A percentile compares a stretch with the other conserved stretches of the same genome.
phyloP scores from a whole-genome alignment of 2,888 invertebrate species.

The Heliconius erato region DNA sequence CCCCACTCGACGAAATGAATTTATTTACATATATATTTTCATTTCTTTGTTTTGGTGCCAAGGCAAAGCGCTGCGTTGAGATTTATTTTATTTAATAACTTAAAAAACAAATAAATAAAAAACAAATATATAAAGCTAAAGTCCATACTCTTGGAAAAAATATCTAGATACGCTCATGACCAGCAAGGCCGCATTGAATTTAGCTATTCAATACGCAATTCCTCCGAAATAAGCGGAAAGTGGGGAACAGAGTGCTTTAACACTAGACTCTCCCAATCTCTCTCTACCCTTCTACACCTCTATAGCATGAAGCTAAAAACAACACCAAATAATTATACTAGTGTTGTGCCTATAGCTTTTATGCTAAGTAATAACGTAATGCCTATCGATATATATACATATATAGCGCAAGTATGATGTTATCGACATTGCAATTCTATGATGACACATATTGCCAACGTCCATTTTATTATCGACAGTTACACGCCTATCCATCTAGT shows the following conservation, averaged over 20 bases:
- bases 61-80: too few species aligned
- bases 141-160: too few species aligned
- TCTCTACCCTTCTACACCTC: neutral
- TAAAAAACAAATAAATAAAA: too few species aligned
- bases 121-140: too few species aligned
- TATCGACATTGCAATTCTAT: conserved; percentile 19
- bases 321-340: neutral
- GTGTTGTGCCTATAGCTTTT: neutral
- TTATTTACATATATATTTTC: too few species aligned
- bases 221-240: neutral
- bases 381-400: neutral
- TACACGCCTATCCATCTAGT: conserved; percentile 21
- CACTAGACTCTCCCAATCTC: neutral
- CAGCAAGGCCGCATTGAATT: too few species aligned
- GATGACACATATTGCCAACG: conserved; percentile 23
- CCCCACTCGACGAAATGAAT: too few species aligned
- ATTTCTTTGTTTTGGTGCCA: too few species aligned
- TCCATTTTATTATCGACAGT: conserved; percentile 27
- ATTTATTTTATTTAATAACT: too few species aligned
- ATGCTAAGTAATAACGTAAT: conserved; percentile 5
- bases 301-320: too few species aligned
- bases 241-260: neutral
- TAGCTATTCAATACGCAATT: too few species aligned
- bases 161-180: too few species aligned
- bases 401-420: neutral